Evolutionary conservation across 2,797 vertebrate genomes (phyloP).

Genomic region (Ctenopoma kingsleyae): DNA sequence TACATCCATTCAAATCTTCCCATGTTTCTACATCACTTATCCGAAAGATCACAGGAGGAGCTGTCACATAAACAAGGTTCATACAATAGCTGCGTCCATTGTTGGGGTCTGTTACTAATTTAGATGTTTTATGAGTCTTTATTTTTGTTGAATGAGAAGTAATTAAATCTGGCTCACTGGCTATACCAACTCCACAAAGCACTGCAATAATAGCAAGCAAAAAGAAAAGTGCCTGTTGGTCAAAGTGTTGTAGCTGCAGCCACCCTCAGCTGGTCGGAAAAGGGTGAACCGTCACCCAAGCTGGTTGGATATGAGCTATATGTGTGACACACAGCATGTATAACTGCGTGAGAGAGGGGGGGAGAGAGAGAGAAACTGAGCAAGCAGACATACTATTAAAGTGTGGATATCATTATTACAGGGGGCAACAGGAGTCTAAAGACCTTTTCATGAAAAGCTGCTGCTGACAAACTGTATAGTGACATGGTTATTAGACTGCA

Average conservation of each 20-base stretch:
- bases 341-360: background rate
- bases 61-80: constrained; percentile 11
- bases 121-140: constrained; percentile 16
- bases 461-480: constrained; percentile 32
- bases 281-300: background rate
- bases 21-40: constrained; percentile 24
- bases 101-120: constrained; percentile 14
- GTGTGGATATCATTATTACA: constrained; percentile 21
- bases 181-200: constrained; percentile 19
- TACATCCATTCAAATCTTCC: constrained; percentile 26
- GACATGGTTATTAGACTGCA: constrained; percentile 14
- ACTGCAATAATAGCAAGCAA: constrained; percentile 8
- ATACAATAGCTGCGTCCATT: constrained; percentile 49
- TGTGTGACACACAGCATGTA: background rate
- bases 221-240: background rate
- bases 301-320: background rate
- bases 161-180: background rate
- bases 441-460: constrained; percentile 19
- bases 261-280: background rate
- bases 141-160: background rate
- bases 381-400: constrained; percentile 29
- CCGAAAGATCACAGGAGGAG: constrained; percentile 24
- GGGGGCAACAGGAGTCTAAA: constrained; percentile 26
- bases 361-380: background rate
- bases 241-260: background rate